Conservation (phyloP, 2,797 vertebrate species). For the Synanceia verrucosa region DNA sequence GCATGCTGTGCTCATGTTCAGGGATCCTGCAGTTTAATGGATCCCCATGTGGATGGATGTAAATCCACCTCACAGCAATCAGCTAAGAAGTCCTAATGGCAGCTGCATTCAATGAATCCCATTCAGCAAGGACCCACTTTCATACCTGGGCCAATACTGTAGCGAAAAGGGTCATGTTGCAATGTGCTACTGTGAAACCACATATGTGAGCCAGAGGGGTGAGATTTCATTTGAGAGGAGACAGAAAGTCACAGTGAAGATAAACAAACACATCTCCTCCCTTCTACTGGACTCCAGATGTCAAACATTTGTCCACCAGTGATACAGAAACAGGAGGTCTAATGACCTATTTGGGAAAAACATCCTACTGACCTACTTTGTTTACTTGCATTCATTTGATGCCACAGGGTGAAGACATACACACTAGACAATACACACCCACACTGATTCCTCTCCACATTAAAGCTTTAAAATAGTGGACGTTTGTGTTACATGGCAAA, state of each 20-base stretch:
- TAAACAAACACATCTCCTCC: neutral
- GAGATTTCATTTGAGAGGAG: neutral
- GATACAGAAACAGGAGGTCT: constrained; percentile 4
- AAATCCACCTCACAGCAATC: constrained; percentile 21
- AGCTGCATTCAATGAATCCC: constrained; percentile 22
- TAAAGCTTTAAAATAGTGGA: neutral
- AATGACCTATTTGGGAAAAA: constrained; percentile 8
- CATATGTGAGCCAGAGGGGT: no score
- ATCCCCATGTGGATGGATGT: constrained; percentile 1
- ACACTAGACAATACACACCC: no score
- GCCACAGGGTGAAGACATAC: neutral
- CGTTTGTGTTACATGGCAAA: neutral
- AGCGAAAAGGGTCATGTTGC: neutral
- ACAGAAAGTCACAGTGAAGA: neutral
- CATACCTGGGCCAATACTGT: neutral
- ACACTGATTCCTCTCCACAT: neutral
- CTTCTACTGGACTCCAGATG: constrained; percentile 12
- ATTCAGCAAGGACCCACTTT: constrained; percentile 15
- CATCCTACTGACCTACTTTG: constrained; percentile 36
- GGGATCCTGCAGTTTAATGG: constrained; percentile 22
- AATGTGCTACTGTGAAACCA: neutral
- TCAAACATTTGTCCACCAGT: constrained; percentile 1
- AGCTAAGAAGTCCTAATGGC: constrained; percentile 33
- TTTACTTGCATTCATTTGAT: neutral
- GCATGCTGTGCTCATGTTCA: constrained; percentile 10